Base-by-base conservation (phyloP, 2,888 invertebrate genomes). In the Caenorhabditis macrosperma region DNA sequence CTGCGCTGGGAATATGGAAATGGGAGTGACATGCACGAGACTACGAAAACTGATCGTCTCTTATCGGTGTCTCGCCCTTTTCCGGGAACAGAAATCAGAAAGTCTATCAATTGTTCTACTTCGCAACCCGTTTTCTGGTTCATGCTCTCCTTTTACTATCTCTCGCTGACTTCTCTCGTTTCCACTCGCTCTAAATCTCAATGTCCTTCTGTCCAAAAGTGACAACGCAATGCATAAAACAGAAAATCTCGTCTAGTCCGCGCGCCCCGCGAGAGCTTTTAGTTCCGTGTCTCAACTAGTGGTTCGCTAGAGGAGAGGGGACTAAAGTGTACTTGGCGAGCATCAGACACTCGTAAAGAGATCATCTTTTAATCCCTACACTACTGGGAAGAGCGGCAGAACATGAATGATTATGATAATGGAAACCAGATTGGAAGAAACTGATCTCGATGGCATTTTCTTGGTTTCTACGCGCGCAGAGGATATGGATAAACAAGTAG, bases 301-400 rank as follows among this genome's bases (percentile, higher is more conserved):
- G 33, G 33, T 20, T 10, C 48, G n/a, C 6, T 3, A 41, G 12
- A n/a, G n/a, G 10, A 41, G 41, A 41, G n/a, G 28, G 12, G 28
- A 52, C 54, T 54, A 54, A 54, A 54, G 54, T 54, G 54, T 54
- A 54, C 54, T 54, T 20, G 44, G 17, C 7, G 44, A 44, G 44
- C 44, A 44, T 44, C 44, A 44, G 17, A 44, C 44, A 17, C 44
- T 17, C 17, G 12, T 20, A 5, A 54, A 46, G 3, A 17, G 54
- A 28, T 54, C 33, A 54, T 54, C 54, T 54, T 54, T 28, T 54
- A 30, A 54, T 54, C 28, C 33, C 17, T 54, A 54, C 28, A 30
- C 33, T 52, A 48, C 48, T n/a, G n/a, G n/a, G 48, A 24, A n/a
- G 28, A 30, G 33, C 54, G 24, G 3, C 4, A 41, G n/a, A 15